phyloP scores from a whole-genome alignment of 2,888 invertebrate species.

The Taphrorychus bicolor region DNA sequence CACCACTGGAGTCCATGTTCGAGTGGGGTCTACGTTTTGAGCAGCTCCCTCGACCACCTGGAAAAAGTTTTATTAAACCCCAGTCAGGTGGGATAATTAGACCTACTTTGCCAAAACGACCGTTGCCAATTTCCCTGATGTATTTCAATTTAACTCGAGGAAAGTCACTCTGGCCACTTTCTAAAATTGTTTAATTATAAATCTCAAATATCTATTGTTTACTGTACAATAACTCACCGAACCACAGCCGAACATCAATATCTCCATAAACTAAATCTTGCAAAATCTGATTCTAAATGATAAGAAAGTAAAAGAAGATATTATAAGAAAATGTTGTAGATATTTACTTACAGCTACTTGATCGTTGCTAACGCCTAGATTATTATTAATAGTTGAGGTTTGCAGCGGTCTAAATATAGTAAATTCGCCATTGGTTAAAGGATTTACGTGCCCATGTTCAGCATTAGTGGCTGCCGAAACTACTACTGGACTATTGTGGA shows the following conservation, averaged over 20 bases:
- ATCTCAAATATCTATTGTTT: background rate
- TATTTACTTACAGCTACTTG: constrained; percentile 52
- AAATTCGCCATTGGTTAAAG: constrained; percentile 58
- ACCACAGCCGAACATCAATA: constrained; percentile 61
- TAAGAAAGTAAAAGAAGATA: background rate
- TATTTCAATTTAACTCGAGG: constrained; percentile 81
- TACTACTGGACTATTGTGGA: constrained; percentile 57
- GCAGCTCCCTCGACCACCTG: constrained; percentile 83
- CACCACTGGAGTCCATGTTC: constrained; percentile 67
- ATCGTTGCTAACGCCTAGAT: constrained; percentile 59
- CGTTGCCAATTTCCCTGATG: constrained; percentile 80
- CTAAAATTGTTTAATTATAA: constrained; percentile 50
- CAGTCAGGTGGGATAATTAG: too few species aligned
- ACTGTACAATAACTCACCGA: constrained; percentile 55
- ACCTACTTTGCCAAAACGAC: constrained; percentile 85
- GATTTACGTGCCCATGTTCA: constrained; percentile 59
- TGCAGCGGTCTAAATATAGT: constrained; percentile 60
- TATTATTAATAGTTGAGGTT: constrained; percentile 57
- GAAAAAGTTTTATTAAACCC: too few species aligned
- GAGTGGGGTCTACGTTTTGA: constrained; percentile 53
- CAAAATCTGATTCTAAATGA: background rate
- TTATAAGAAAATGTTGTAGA: too few species aligned
- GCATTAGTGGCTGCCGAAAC: constrained; percentile 52
- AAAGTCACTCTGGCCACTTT: constrained; percentile 67
- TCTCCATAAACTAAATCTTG: constrained; percentile 46